Conservation (phyloP, 2,888 invertebrate genomes). For the Mimachlamys varia region DNA sequence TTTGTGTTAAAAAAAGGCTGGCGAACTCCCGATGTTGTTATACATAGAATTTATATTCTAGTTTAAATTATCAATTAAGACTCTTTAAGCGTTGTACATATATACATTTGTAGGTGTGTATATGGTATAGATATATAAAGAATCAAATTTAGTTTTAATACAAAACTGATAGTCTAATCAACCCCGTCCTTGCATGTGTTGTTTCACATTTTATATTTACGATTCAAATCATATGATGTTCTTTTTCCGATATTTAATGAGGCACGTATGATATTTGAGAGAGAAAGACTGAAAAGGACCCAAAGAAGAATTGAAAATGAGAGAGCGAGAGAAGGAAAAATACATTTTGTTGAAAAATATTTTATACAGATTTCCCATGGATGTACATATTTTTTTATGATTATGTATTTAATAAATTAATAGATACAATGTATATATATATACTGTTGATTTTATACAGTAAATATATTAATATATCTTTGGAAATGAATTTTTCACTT, state of each 20-base stretch:
- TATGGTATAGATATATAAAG: not conserved
- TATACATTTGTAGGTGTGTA: not conserved
- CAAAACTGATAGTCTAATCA: not conserved
- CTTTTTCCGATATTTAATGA: not conserved
- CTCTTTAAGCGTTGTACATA: not conserved
- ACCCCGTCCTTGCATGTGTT: constrained; percentile 24
- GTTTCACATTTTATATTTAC: not conserved
- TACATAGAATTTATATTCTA: not conserved
- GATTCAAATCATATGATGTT: not conserved
- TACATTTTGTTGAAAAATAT: not conserved
- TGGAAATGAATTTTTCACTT: not conserved
- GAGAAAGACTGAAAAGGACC: not conserved
- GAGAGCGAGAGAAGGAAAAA: not conserved
- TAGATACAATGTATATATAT: not conserved
- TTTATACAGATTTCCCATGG: not conserved
- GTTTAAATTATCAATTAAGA: not conserved
- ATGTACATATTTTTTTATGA: not conserved
- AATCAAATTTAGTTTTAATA: not conserved
- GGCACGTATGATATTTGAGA: not conserved
- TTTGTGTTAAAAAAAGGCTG: not conserved
- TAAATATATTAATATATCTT: not conserved
- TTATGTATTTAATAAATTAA: not conserved
- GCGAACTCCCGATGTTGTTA: not conserved
- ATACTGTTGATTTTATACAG: not conserved
- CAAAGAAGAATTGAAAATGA: not conserved